Evolutionary conservation across 1,140 invertebrate species (phyloP), one percentile per base, ranked within the genome.

Genomic region (Tetraneura akinire): DNA sequence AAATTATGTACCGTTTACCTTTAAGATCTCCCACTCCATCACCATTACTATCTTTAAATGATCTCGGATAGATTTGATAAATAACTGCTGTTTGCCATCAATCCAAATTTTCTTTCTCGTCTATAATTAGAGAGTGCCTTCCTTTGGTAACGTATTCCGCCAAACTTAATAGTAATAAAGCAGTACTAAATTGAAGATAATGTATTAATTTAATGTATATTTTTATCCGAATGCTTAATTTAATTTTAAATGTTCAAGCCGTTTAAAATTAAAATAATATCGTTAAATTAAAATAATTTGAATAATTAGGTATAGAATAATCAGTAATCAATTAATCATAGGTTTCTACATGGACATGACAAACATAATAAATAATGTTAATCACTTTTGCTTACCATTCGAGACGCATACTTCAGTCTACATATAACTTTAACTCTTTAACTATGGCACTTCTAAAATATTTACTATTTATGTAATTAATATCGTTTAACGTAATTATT

Each of bases 21-120:
- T 80, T 81, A 8, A 90, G 71, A 82, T 90, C 89, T 18, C 89
- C 89, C 14, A 87, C 80, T 16, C 89, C 89, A 81, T 88, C 87
- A 9, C 85, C 86, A 83, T 88, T 64, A 29, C 49, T 74, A 29
- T 81, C 80, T 21, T 78, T 81, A 8, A 81, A 81, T 9, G 80
- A 81, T 64, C 86, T 83, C 10, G 86, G 86, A 80, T 88, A 87
- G 0, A 89, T 85, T 82, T 89, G 86, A 82, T 90, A 90, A n/a
- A 88, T 83, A 14, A 86, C 82, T 0, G 86, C 85, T 29, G 85
- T 86, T 80, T 86, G 51, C 80, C 80, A 81, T 71, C 80, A 81
- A 13, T 81, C 80, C 16, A 78, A 42, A n/a, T 5, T 10, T 5
- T 10, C 10, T 11, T 55, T 18, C 3, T 57, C 53, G n/a, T 57